phyloP scores from a whole-genome alignment of 2,113 vertebrate genomes.

The Panurus biarmicus region DNA sequence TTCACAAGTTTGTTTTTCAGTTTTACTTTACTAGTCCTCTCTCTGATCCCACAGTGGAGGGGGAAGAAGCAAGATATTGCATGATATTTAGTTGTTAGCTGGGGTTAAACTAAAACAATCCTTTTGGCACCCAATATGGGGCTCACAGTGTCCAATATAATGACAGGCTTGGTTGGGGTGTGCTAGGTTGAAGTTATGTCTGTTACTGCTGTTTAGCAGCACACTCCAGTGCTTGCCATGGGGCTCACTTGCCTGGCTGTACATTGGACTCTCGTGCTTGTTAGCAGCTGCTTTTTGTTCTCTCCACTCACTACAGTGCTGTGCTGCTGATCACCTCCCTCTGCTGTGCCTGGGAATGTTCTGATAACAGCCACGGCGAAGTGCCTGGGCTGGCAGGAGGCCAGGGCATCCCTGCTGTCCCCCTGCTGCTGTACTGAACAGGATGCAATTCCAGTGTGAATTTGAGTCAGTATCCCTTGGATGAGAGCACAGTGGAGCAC shows the following conservation, averaged over 20 bases:
- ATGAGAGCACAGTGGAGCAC: neutral
- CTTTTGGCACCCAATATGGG: neutral
- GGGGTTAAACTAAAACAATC: neutral
- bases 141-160: rapidly evolving
- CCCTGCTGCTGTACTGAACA: neutral
- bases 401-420: rapidly evolving
- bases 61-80: neutral
- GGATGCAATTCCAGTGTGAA: neutral
- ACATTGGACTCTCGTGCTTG: rapidly evolving
- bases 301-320: neutral
- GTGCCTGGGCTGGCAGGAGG: neutral
- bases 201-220: neutral
- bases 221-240: neutral
- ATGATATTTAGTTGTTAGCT: neutral
- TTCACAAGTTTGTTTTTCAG: neutral
- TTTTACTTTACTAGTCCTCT: neutral
- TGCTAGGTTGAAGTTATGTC: neutral
- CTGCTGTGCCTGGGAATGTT: neutral
- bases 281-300: neutral
- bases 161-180: neutral
- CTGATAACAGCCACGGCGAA: rapidly evolving
- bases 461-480: neutral
- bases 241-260: neutral
- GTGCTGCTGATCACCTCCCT: neutral
- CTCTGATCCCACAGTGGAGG: neutral